A percentile compares a stretch with the other conserved stretches of the same genome.
Conservation (phyloP, 2,797 vertebrate genomes). For the Anomalospiza imberbis region DNA sequence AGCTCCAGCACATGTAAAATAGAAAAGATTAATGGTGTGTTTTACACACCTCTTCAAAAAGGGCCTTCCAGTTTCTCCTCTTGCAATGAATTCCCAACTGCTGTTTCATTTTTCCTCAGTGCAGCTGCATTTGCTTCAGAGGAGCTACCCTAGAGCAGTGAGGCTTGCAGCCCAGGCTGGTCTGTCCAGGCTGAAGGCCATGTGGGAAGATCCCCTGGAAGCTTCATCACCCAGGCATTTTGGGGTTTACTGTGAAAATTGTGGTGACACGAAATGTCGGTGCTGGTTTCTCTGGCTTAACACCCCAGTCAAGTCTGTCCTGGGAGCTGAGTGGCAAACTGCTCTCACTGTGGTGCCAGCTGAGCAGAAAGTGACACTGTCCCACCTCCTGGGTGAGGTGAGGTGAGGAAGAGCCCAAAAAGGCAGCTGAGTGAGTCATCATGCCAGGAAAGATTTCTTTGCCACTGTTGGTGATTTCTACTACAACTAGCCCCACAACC, state of each 20-base stretch:
- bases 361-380: neutral
- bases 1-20: neutral
- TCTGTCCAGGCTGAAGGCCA: neutral
- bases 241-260: neutral
- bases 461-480: neutral
- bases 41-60: neutral
- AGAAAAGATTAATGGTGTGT: neutral
- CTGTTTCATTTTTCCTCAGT: neutral
- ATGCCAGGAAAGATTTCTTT: neutral
- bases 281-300: neutral
- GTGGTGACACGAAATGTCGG: fast-evolving
- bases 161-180: neutral
- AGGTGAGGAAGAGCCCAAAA: neutral
- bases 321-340: neutral
- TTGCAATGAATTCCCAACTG: neutral
- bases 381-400: neutral
- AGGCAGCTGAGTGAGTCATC: neutral
- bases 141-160: neutral
- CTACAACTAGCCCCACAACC: fast-evolving
- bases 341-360: fast-evolving
- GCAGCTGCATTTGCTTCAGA: neutral
- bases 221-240: neutral
- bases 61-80: neutral
- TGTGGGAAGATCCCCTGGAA: neutral
- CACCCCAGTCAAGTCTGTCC: neutral